phyloP scores from a whole-genome alignment of 2,113 vertebrate genomes.

The Plestiodon gilberti region DNA sequence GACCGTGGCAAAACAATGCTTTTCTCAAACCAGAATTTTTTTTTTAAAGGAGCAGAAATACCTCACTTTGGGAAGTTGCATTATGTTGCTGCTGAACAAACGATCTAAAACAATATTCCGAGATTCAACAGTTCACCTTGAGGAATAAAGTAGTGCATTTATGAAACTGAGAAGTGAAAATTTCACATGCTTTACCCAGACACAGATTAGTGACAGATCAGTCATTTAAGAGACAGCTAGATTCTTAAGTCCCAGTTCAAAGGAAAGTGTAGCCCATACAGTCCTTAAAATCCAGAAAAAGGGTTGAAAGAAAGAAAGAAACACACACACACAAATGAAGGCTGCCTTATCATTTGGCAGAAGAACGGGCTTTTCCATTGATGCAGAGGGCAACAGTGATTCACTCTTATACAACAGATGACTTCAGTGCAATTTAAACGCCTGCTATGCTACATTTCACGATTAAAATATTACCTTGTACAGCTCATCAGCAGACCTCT shows the following conservation, averaged over 20 bases:
- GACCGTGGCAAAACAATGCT: not conserved
- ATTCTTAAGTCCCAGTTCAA: not conserved
- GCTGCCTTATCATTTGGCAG: not conserved
- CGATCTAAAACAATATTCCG: not conserved
- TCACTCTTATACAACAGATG: not conserved
- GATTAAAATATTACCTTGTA: not conserved
- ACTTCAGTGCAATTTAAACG: not conserved
- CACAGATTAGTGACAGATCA: constrained; percentile 28
- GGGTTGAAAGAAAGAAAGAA: constrained; percentile 47
- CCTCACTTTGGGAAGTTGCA: not conserved
- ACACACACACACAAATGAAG: not conserved
- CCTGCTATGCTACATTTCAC: not conserved
- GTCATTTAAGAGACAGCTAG: not conserved
- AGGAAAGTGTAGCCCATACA: not conserved
- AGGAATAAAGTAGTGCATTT: not conserved
- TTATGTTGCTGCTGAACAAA: no score
- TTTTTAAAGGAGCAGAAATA: not conserved
- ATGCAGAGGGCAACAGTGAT: not conserved
- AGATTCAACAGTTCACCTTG: not conserved
- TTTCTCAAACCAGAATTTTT: not conserved
- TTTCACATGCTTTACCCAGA: not conserved
- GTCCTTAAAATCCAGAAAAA: constrained; percentile 33
- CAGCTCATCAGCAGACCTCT: not conserved
- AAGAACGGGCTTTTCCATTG: not conserved
- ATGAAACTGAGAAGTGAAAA: not conserved